A percentile compares a stretch with the other conserved stretches of the same genome.
Evolutionary conservation across 2,797 vertebrate genomes (phyloP).

Genomic region (Protonibea diacanthus): DNA sequence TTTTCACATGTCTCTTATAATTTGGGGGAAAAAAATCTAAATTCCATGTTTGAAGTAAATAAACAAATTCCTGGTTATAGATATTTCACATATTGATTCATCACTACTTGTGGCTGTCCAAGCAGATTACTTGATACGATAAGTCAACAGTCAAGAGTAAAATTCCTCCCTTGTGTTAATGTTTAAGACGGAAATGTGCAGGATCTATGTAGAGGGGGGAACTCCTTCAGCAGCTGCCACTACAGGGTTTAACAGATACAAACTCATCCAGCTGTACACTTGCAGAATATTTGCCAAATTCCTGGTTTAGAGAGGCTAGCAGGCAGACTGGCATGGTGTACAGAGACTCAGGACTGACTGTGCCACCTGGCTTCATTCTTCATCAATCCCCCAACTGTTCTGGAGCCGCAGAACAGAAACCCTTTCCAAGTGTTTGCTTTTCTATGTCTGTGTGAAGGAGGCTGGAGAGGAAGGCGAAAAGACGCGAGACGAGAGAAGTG

Average conservation of each 20-base stretch:
- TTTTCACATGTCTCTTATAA: no score
- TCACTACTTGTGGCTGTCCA: background rate
- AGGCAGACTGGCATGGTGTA: slow-evolving; percentile 6
- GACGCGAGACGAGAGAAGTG: background rate
- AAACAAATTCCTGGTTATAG: background rate
- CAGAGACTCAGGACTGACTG: slow-evolving; percentile 12
- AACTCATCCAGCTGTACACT: slow-evolving; percentile 9
- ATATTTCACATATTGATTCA: background rate
- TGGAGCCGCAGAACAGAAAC: slow-evolving; percentile 1
- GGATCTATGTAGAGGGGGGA: background rate
- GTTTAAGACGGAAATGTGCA: background rate
- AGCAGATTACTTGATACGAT: background rate
- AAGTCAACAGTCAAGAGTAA: background rate
- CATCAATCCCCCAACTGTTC: slow-evolving; percentile 2
- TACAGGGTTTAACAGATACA: background rate
- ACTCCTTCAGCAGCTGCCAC: slow-evolving; percentile 4
- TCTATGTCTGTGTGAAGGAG: slow-evolving; percentile 33
- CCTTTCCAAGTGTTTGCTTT: slow-evolving; percentile 46
- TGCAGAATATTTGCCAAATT: slow-evolving; percentile 4
- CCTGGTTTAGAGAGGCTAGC: slow-evolving; percentile 10
- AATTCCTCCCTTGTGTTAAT: background rate
- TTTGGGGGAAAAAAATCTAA: background rate
- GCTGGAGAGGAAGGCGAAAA: slow-evolving; percentile 11
- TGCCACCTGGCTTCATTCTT: slow-evolving; percentile 30
- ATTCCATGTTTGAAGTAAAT: background rate